Evolutionary conservation across 1,140 invertebrate species (phyloP), one percentile per base, ranked within the genome.

Genomic region (Drosophila suzukii): DNA sequence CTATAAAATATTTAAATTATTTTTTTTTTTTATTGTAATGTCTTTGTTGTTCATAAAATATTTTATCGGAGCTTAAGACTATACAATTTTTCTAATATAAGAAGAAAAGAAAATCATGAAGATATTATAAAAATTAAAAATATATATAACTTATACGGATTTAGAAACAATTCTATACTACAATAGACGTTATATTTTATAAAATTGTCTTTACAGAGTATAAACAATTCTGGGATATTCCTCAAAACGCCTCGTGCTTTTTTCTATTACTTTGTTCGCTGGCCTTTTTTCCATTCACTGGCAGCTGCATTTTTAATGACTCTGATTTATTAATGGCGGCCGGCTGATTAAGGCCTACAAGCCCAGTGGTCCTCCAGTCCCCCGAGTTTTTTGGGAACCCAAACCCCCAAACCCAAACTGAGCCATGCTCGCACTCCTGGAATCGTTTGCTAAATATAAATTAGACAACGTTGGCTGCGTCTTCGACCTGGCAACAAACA

Each of bases 261-360:
- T 75, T 74, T 67, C 79, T 72, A 58, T 71, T 72, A 58, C 66
- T 49, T 36, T 71, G 36, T 24, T 70, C 51, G 67, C 50, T 71
- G 44, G 65, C 68, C 76, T 78, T 62, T 60, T 63, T 67, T 51
- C 58, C 56, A 75, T 85, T 67, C 71, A 79, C 66, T 66, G 70
- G 85, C 71, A 81, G 75, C 78, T 90, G 90, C 90, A 91, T 91
- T 91, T 91, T 91, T 91, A 91, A 91, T 91, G 90, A 88, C 82
- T 91, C 80, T 91, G 90, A 91, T 91, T 91, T 91, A 91, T 91
- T 91, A 91, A 91, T 91, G 90, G 90, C 90, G 90, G 83, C 74
- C 56, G 66, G 73, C 78, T 91, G 90, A 91, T 91, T 91, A 91
- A 91, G 86, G 79, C 83, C 82, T 71, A 86, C 51, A 71, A 50